phyloP scores from a whole-genome alignment of 2,113 vertebrate species.

The Pseudopodoces humilis region DNA sequence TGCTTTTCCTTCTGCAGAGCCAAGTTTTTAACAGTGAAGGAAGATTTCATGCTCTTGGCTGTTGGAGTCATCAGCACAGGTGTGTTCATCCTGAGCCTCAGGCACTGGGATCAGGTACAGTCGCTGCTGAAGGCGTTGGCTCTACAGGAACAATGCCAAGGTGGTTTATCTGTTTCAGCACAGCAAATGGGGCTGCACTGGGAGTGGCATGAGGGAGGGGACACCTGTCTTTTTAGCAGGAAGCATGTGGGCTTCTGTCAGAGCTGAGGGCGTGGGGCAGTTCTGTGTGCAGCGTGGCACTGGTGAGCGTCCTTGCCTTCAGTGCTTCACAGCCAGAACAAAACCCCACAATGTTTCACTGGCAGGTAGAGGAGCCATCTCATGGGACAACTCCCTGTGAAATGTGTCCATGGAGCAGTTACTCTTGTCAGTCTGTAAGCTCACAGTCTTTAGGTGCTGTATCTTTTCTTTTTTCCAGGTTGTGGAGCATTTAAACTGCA shows the following conservation, averaged over 20 bases:
- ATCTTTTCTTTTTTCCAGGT: slow-evolving; percentile 67
- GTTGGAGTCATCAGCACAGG: slow-evolving; percentile 86
- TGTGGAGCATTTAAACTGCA: slow-evolving; percentile 80
- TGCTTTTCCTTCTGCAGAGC: slow-evolving; percentile 73
- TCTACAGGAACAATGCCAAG: accelerated
- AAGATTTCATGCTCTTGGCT: slow-evolving; percentile 92
- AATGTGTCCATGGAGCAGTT: not conserved
- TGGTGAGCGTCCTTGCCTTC: not conserved
- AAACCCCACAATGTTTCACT: accelerated
- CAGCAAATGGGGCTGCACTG: not conserved
- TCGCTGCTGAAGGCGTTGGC: accelerated
- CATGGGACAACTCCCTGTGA: not conserved
- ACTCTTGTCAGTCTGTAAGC: not conserved
- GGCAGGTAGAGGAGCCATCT: not conserved
- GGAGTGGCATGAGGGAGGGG: not conserved
- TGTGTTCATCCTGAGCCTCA: slow-evolving; percentile 78
- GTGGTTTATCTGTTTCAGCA: not conserved
- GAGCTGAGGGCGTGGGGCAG: not conserved
- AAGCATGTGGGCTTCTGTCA: not conserved
- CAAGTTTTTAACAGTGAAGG: slow-evolving; percentile 87
- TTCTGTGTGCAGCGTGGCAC: not conserved
- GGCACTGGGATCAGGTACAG: slow-evolving; percentile 83
- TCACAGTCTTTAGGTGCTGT: accelerated
- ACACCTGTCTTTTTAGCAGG: not conserved
- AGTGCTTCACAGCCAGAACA: not conserved